Percentiles rank a stretch among this genome's conserved stretches.
Evolutionary conservation across 1,140 invertebrate species (phyloP).

Genomic region (Halyomorpha halys): DNA sequence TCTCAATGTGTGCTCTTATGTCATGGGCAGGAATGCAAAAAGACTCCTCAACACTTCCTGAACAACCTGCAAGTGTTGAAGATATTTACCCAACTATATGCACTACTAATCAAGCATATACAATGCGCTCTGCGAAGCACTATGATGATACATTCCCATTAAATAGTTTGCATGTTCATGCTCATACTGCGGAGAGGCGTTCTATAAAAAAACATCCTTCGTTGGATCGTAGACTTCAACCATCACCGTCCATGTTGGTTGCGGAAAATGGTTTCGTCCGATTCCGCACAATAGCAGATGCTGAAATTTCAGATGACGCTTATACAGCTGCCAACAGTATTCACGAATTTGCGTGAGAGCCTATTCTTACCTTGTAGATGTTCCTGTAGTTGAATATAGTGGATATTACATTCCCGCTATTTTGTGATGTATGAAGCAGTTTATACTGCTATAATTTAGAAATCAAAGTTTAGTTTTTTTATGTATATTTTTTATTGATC

Average conservation of each 20-base stretch:
- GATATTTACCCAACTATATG: conserved; percentile 70
- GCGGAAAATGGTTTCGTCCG: conserved; percentile 75
- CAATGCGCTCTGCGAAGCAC: conserved; percentile 61
- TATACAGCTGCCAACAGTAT: conserved; percentile 24
- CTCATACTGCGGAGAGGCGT: conserved; percentile 25
- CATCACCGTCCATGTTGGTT: conserved; percentile 56
- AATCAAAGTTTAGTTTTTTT: conserved; percentile 26
- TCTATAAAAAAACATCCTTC: conserved; percentile 24
- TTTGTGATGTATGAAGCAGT: conserved; percentile 23
- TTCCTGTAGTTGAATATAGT: conserved; percentile 26
- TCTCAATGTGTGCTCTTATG: conserved; percentile 67
- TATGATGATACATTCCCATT: conserved; percentile 54
- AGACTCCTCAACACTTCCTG: conserved; percentile 24
- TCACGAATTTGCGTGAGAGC: conserved; percentile 25
- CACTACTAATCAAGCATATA: conserved; percentile 74
- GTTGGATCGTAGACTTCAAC: conserved; percentile 31
- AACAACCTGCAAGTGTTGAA: conserved; percentile 33
- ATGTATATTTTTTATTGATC: conserved; percentile 21
- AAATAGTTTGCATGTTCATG: conserved; percentile 35
- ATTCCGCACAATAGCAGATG: conserved; percentile 55
- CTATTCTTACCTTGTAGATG: conserved; percentile 18
- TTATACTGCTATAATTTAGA: conserved; percentile 19
- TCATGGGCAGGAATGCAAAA: conserved; percentile 58
- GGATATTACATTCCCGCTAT: conserved; percentile 25
- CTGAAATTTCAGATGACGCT: conserved; percentile 27